Percentiles rank a stretch among this genome's conserved stretches.
phyloP scores from a whole-genome alignment of 2,113 vertebrate genomes.

The Naja naja region DNA sequence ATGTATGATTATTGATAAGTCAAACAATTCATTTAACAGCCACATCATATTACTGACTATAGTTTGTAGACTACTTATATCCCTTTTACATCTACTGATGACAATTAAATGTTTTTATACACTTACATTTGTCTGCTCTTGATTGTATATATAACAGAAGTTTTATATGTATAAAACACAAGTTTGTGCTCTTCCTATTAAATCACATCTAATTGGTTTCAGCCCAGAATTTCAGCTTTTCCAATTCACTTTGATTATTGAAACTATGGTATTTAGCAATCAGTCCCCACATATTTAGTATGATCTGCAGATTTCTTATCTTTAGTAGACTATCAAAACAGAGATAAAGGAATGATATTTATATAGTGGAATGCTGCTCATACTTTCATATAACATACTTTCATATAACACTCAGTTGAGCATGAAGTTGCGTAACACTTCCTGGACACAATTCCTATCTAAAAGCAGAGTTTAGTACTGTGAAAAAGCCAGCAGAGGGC shows the following conservation, averaged over 20 bases:
- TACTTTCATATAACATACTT: not conserved
- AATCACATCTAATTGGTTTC: not conserved
- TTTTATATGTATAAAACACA: not conserved
- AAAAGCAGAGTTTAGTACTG: conserved; percentile 16
- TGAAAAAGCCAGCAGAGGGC: conserved; percentile 54
- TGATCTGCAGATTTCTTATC: not conserved
- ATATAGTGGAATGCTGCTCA: not conserved
- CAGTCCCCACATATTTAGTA: not conserved
- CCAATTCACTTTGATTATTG: not conserved
- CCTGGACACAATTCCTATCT: not conserved
- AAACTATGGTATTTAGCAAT: not conserved
- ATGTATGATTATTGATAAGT: not conserved
- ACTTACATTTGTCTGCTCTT: not conserved
- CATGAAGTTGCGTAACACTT: not conserved
- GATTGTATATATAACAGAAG: not conserved
- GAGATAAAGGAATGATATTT: not conserved
- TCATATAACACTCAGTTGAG: not conserved
- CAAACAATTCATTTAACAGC: not conserved
- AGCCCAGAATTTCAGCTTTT: not conserved
- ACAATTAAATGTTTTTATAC: not conserved
- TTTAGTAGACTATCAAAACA: not conserved
- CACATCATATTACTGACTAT: not conserved
- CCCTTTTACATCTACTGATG: not conserved
- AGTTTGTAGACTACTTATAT: not conserved
- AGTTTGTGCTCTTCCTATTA: not conserved